Evolutionary conservation across 2,888 invertebrate genomes (phyloP), one percentile per base, ranked within the genome.

Genomic region (Cantharis rufa): DNA sequence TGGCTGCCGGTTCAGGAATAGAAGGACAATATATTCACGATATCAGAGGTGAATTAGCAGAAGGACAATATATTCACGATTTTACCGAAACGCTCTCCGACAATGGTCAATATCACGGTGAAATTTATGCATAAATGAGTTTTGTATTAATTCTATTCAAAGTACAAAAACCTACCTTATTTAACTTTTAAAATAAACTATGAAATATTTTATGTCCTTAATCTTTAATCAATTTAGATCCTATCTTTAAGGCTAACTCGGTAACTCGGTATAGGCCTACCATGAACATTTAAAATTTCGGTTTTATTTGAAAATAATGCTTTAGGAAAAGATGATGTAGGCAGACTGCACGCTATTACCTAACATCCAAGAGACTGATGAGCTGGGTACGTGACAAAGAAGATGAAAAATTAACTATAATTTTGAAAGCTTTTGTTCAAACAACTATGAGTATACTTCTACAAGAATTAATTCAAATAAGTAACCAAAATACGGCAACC

Each of bases 11-110:
- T 24, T 71, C 75, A 13, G 75, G 75, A 71, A 71, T 75, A 16
- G 75, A 71, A 75, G 75, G 75, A n/a, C 75, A 75, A 21, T 75
- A 75, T 69, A 69, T 75, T 48, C 75, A 75, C 21, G 75, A 75
- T 63, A 5, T 27, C 15, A 71, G 70, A 15, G 76, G 76, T 4
- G 5, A 18, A 21, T 69, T 72, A n/a, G 10, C 48, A 10, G 72
- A 72, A 18, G 76, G 76, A 10, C 76, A 76, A 66, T 76, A 72
- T 61, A 64, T 76, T 16, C 76, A 72, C 18, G 76, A 76, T n/a
- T 76, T 63, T 63, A 76, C 76, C 15, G 76, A 76, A 72, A 72
- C 72, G 48, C 28, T 76, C 7, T 76, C 27, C 15, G 76, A 76
- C 16, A 66, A 76, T 21, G 76, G 76, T 15, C 72, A 72, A 32